Base-by-base conservation (phyloP, 2,888 invertebrate species). In the Amblyteles armatorius region DNA sequence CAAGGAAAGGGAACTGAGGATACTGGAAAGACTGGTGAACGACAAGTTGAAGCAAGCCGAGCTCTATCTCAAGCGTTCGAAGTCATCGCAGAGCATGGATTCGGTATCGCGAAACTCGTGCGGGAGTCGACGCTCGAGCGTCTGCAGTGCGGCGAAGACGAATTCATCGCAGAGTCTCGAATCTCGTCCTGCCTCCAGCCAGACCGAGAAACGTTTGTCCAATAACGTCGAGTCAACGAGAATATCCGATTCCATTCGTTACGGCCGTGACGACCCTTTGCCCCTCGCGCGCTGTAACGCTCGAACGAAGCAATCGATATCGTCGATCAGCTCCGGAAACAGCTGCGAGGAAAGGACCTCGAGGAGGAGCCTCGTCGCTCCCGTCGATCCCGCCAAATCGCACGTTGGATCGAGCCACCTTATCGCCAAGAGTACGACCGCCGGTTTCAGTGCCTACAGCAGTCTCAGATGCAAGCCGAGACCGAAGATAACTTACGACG, bases 1-100 rank as follows among this genome's bases (percentile, higher is more conserved):
- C 84, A 95, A 94, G 86, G 95, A 96, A 88, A 94, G 94, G 84
- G 95, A 95, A 88, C 82, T 95, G 16, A 89, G 92, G 52, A 89
- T 94, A 26, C 90, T 94, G 82, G 95, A 95, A 85, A 91, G 94
- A 84, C 87, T 93, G n/a, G 91, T 94, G 0, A 94, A 93, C 80
- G 94, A 95, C 72, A 95, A 95, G 90, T 87, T 94, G 74, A 91
- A 92, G 55, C 93, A 94, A 81, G 94, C 94, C 0, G 95, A 95
- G 76, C 90, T 94, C 22, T 94, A 94, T 86, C 88, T 90, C 3
- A 91, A 91, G 63, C 72, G 88, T 5, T 87, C 79, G 13, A 83
- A 83, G 65, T 90, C 89, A 13, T 83, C 89, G 2, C 86, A 86
- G 5, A 90, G 88, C 44, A 80, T 71, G 50, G 84, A 86, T 19